phyloP scores from a whole-genome alignment of 2,797 vertebrate genomes.

The Corythornis leucogaster region DNA sequence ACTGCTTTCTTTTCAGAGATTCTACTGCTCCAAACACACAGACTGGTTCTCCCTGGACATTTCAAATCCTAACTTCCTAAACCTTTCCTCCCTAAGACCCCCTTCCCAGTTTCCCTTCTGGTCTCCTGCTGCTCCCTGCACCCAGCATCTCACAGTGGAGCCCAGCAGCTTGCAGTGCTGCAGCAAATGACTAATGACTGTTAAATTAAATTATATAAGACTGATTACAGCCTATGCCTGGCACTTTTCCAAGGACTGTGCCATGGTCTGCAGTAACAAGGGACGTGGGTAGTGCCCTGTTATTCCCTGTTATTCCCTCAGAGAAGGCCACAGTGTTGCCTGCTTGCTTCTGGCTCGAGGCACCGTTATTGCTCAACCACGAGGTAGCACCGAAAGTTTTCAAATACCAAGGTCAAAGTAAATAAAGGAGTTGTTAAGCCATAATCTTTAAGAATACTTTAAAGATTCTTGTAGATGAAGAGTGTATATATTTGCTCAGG shows the following conservation, averaged over 20 bases:
- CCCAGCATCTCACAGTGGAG: neutral
- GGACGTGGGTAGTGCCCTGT: neutral
- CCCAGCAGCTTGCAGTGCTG: neutral
- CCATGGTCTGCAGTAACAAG: constrained; percentile 16
- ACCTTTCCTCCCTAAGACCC: neutral
- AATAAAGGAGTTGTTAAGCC: constrained; percentile 54
- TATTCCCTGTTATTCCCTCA: constrained; percentile 21
- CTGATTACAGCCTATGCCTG: neutral
- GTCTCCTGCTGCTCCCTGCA: neutral
- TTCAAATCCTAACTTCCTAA: neutral
- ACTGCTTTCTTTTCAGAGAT: neutral
- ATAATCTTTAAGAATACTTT: constrained; percentile 58
- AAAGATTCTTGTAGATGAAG: constrained; percentile 24
- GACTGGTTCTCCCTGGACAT: neutral
- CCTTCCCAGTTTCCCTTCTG: neutral
- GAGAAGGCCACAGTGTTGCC: neutral
- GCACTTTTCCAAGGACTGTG: constrained; percentile 14
- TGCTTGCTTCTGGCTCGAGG: constrained; percentile 19
- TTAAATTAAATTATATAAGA: constrained; percentile 50
- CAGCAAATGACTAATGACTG: constrained; percentile 21
- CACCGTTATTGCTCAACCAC: neutral
- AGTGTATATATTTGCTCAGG: constrained; percentile 56
- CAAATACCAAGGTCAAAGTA: constrained; percentile 53
- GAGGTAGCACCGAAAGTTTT: neutral
- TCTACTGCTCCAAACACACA: neutral